Conservation (phyloP, 2,888 invertebrate genomes). For the Hanleya hanleyi region DNA sequence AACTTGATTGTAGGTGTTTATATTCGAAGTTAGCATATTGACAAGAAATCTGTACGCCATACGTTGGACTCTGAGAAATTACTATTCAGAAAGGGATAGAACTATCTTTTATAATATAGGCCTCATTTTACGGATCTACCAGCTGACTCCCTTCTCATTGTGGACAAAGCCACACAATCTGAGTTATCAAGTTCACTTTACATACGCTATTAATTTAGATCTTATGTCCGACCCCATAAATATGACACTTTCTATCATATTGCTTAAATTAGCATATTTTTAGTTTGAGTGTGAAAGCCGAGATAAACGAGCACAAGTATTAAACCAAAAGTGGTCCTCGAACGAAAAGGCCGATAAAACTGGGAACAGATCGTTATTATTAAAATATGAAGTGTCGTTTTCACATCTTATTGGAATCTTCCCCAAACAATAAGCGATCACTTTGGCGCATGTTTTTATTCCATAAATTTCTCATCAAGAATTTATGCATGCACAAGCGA, state of each 20-base stretch:
- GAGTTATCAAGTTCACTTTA: neutral
- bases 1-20: too few relatives aligned
- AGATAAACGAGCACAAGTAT: too few relatives aligned
- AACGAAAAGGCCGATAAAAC: neutral
- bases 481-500: slow-evolving; percentile 10
- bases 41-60: too few relatives aligned
- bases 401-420: neutral
- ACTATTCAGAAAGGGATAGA: too few relatives aligned
- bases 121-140: too few relatives aligned
- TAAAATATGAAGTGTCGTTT: neutral
- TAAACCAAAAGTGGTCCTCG: neutral
- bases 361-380: slow-evolving; percentile 2
- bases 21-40: too few relatives aligned
- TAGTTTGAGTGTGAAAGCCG: neutral
- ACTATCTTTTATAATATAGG: too few relatives aligned
- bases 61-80: too few relatives aligned
- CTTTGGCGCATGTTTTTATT: neutral
- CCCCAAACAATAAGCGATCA: neutral
- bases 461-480: slow-evolving; percentile 10
- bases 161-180: too few relatives aligned
- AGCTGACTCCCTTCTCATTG: neutral
- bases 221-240: neutral
- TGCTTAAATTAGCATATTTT: neutral
- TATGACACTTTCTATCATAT: neutral
- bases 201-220: slow-evolving; percentile 1